phyloP scores from a whole-genome alignment of 2,113 vertebrate genomes.

The Rhadina sibilatrix region DNA sequence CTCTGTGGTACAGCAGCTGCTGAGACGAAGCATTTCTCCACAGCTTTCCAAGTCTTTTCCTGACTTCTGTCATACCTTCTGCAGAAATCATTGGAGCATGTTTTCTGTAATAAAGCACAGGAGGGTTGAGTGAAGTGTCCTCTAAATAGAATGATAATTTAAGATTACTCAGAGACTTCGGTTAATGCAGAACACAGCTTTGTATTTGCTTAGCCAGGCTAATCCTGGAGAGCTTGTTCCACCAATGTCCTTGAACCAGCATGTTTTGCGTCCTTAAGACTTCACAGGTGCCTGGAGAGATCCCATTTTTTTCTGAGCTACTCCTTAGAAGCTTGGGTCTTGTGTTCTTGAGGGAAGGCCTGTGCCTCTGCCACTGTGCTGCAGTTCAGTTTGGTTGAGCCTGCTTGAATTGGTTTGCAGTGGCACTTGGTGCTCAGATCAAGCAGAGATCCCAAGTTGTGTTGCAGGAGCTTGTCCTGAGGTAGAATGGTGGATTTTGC shows the following conservation, averaged over 20 bases:
- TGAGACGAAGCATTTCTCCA: background rate
- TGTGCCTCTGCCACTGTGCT: background rate
- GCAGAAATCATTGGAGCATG: background rate
- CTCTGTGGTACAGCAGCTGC: background rate
- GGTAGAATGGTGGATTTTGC: background rate
- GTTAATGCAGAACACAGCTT: background rate
- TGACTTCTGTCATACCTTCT: background rate
- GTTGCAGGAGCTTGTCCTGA: background rate
- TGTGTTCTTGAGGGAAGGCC: background rate
- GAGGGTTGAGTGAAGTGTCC: background rate
- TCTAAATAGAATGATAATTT: background rate
- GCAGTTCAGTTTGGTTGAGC: background rate
- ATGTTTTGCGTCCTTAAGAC: background rate
- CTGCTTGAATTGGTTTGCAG: background rate
- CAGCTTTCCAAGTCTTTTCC: background rate
- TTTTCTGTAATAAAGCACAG: background rate
- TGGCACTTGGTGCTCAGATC: accelerated
- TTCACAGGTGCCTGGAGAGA: background rate
- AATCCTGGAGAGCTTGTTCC: background rate
- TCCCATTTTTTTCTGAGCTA: background rate
- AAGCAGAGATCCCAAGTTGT: background rate
- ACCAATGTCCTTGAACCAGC: background rate
- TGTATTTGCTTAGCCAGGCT: background rate
- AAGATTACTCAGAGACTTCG: background rate
- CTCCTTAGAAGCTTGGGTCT: background rate